Evolutionary conservation across 2,888 invertebrate species (phyloP), one percentile per base, ranked within the genome.

Genomic region (Neoascia interrupta): DNA sequence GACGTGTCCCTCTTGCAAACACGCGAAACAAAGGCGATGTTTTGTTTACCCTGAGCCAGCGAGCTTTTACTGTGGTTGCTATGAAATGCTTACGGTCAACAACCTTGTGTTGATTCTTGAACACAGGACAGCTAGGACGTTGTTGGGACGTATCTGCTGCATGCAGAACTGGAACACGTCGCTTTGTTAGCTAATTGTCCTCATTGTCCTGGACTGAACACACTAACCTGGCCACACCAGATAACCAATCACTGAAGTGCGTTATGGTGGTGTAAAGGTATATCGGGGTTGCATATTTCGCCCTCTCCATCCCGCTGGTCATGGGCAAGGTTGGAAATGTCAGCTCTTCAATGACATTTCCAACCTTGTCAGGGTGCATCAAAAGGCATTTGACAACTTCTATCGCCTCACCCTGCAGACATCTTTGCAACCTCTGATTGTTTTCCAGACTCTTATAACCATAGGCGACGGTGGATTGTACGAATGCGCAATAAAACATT

Each of bases 401-500:
- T n/a, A n/a, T n/a, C n/a, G n/a, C n/a, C n/a, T n/a, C n/a, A n/a
- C n/a, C n/a, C n/a, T n/a, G n/a, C n/a, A n/a, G n/a, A n/a, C n/a
- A n/a, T n/a, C n/a, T n/a, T n/a, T n/a, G n/a, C n/a, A n/a, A n/a
- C n/a, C n/a, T n/a, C n/a, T n/a, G n/a, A 34, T 53, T 45, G 26
- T 76, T 81, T 43, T 79, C 69, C 10, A 60, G 31, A 37, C 66
- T 60, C 10, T 34, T 37, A 34, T 60, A 75, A n/a, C n/a, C 8
- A 28, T 47, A 41, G 56, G 76, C 13, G 47, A 43, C n/a, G n/a
- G n/a, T n/a, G n/a, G n/a, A n/a, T n/a, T n/a, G n/a, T n/a, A n/a
- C n/a, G n/a, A n/a, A n/a, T n/a, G n/a, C n/a, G n/a, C n/a, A n/a
- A n/a, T n/a, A n/a, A n/a, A n/a, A n/a, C n/a, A n/a, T n/a, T n/a